phyloP scores from a whole-genome alignment of 2,113 vertebrate genomes.

The Periophthalmodon schlosseri region DNA sequence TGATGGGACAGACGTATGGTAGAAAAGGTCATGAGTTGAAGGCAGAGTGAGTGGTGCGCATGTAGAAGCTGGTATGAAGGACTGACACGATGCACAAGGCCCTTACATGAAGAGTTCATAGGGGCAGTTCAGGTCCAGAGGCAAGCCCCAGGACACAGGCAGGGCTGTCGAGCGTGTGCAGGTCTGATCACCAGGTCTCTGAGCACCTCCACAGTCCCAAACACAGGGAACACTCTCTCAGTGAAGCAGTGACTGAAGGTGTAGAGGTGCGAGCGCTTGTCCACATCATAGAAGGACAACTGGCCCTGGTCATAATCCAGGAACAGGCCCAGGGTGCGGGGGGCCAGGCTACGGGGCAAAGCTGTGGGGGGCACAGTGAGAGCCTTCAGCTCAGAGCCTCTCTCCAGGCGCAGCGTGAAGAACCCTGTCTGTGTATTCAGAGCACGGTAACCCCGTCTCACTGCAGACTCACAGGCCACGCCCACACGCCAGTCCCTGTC shows the following conservation, averaged over 20 bases:
- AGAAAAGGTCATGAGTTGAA: conserved; percentile 20
- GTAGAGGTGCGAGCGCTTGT: conserved; percentile 76
- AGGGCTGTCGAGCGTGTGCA: conserved; percentile 56
- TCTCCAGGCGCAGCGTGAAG: conserved; percentile 77
- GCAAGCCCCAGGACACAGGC: conserved; percentile 76
- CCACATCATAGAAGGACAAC: conserved; percentile 79
- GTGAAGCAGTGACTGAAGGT: conserved; percentile 76
- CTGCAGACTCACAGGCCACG: conserved; percentile 80
- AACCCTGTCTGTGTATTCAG: conserved; percentile 75
- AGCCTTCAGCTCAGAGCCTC: conserved; percentile 72
- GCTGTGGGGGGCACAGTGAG: conserved; percentile 69
- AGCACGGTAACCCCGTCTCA: conserved; percentile 76
- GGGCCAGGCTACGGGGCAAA: conserved; percentile 49
- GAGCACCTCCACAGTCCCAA: conserved; percentile 78
- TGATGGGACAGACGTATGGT: conserved; percentile 6
- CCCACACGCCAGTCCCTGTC: conserved; percentile 89
- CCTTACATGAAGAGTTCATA: not conserved
- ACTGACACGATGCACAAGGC: not conserved
- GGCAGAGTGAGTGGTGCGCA: conserved; percentile 34
- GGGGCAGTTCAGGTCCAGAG: conserved; percentile 69
- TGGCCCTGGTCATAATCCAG: conserved; percentile 79
- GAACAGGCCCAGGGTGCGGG: conserved; percentile 73
- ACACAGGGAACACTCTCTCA: conserved; percentile 75
- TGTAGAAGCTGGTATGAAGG: conserved; percentile 6
- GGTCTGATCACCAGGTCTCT: conserved; percentile 72